Percentiles rank a stretch among this genome's conserved stretches.
phyloP scores from a whole-genome alignment of 2,797 vertebrate genomes.

The Platalea minor region DNA sequence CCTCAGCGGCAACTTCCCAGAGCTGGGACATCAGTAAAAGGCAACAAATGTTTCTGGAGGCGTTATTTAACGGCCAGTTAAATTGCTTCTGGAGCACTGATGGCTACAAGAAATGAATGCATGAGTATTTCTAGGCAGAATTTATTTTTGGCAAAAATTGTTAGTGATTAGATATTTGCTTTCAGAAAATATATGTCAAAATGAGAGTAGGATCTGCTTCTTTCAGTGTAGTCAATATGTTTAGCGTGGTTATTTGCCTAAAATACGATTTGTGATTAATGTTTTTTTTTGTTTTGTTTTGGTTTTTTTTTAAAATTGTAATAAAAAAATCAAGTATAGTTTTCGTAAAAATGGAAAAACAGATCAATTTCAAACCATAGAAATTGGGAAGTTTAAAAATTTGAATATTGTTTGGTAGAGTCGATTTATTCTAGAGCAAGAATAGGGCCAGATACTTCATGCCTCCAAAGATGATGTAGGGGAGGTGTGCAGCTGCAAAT shows the following conservation, averaged over 20 bases:
- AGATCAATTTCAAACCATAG: neutral
- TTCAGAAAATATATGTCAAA: neutral
- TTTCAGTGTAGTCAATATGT: neutral
- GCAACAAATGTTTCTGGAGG: neutral
- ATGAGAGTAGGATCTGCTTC: neutral
- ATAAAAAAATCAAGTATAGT: neutral
- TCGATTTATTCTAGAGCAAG: neutral
- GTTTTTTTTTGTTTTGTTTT: no score
- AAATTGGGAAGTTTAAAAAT: neutral
- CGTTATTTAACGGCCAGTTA: neutral
- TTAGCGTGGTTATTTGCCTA: neutral
- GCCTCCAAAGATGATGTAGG: neutral
- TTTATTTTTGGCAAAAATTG: neutral
- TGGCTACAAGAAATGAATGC: neutral
- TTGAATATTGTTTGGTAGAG: neutral
- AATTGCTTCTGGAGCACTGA: neutral
- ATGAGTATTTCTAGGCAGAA: neutral
- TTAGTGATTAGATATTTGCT: neutral
- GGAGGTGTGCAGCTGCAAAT: neutral
- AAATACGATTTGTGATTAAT: neutral
- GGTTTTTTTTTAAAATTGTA: neutral
- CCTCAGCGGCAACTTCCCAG: neutral
- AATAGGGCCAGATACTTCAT: neutral
- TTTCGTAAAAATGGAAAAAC: neutral
- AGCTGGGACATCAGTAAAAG: neutral